Base-by-base conservation (phyloP, 2,888 invertebrate species). In the Carcina quercana region DNA sequence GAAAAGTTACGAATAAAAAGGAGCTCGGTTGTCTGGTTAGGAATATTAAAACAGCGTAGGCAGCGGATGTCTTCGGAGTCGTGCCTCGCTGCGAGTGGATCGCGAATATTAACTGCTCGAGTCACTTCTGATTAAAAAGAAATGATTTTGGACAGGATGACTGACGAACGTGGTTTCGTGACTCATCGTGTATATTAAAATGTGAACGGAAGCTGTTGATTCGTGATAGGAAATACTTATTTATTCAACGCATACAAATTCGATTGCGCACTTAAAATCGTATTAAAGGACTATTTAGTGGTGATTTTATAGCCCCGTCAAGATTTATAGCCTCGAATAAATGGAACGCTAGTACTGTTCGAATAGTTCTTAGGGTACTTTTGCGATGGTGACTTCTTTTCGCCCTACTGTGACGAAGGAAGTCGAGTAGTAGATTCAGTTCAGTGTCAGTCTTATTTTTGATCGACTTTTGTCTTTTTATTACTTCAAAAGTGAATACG, bases 131-230 rank as follows among this genome's bases (percentile, higher is more conserved):
- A 80, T 79, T 74, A 74, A 73, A 69, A 70, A 68, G 62, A 66
- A 70, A 60, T 57, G 67, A 70, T 73, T 79, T 64, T 57, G 72
- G 71, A 69, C 71, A 75, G 73, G 73, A 78, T 72, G 74, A 67
- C 59, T 69, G 66, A 67, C 51, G 60, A 55, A 67, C 76, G 75
- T 78, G 73, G 70, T 72, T 70, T 56, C 50, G 51, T 62, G 57
- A 53, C 68, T 65, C 66, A 70, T 68, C 57, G 59, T 64, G 61
- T 70, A 68, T 67, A 69, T 71, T 74, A 68, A 65, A 70, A 73
- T 67, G 66, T 69, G 57, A 63, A 60, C 74, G 79, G 79, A 78
- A 65, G 79, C 73, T 70, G 72, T 60, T 62, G 67, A 58, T 63
- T 69, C 74, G 78, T 78, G 73, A 79, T 71, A 62, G 82, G 79